Evolutionary conservation across 2,113 vertebrate genomes (phyloP), one percentile per base, ranked within the genome.

Genomic region (Calidris pugnax): DNA sequence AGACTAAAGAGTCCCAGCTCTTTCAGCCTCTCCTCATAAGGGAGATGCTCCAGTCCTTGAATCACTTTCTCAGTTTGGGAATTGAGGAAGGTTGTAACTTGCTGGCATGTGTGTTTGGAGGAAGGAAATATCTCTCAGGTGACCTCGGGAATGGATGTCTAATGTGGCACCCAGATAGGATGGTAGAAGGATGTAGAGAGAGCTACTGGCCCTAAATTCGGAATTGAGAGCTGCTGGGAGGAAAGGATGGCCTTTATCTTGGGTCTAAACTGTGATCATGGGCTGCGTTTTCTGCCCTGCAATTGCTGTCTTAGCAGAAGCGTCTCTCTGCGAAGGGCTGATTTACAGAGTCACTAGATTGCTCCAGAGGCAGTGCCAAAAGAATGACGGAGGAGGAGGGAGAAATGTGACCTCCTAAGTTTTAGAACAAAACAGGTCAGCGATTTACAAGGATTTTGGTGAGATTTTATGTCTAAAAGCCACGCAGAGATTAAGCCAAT

Each of bases 341-440:
- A 97, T 94, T 95, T 91, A 95, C 73, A 63, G 85, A 90, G 77
- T 77, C 47, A 11, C 32, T 14, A 32, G 50, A n/a, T 67, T 86
- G 71, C 76, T 95, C 69, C 5, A 3, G 60, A 81, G 86, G 50
- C 62, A 16, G 6, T 84, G 80, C 84, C 85, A 80, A 82, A 68
- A 89, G 78, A 56, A 43, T 64, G 84, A 76, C 47, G 2, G 67
- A 82, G 74, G 87, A 87, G 41, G 77, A 80, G 88, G 87, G 91
- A 85, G 85, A 90, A 90, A 76, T 66, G 73, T 57, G 84, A 68
- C 84, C 91, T 89, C 27, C 74, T 32, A 16, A 78, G 68, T 93
- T 93, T 95, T 62, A 87, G 85, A 92, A 83, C 90, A 89, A 90
- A 97, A 73, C 79, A 92, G 84, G 83, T 88, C 93, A 94, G 67